Conservation (phyloP, 2,888 invertebrate genomes). For the Rhamphomyia laevipes region DNA sequence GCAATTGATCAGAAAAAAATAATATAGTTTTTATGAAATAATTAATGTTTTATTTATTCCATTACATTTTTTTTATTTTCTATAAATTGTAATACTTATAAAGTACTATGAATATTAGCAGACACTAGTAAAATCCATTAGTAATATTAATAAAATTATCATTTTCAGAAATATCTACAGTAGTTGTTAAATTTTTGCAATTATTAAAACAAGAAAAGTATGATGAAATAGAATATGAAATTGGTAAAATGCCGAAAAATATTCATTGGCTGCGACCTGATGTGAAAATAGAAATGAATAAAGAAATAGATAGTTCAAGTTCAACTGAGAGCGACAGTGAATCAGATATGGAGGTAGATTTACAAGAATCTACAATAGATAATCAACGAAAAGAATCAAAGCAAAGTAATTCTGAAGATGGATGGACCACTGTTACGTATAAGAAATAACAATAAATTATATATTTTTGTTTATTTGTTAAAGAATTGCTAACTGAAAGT, state of each 20-base stretch:
- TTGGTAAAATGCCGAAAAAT: slow-evolving; percentile 47
- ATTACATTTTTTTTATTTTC: too few species aligned
- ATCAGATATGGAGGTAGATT: slow-evolving; percentile 27
- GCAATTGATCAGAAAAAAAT: too few species aligned
- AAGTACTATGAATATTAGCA: too few species aligned
- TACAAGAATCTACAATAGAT: slow-evolving; percentile 1
- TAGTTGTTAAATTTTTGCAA: slow-evolving; percentile 44
- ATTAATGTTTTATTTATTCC: too few species aligned
- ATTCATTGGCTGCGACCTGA: slow-evolving; percentile 45
- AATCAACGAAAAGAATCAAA: neutral
- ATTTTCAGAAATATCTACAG: slow-evolving; percentile 45
- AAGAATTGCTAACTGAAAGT: too few species aligned
- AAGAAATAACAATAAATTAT: neutral
- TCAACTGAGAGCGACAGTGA: slow-evolving; percentile 24
- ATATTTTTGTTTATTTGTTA: too few species aligned
- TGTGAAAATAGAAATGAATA: slow-evolving; percentile 35
- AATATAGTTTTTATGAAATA: too few species aligned
- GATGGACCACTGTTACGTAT: neutral
- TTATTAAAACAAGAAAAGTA: slow-evolving; percentile 45
- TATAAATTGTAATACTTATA: too few species aligned
- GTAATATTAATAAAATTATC: too few species aligned
- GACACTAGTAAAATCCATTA: too few species aligned
- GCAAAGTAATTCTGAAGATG: neutral
- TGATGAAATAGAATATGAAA: slow-evolving; percentile 44
- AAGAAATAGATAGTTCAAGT: slow-evolving; percentile 33